Evolutionary conservation across 2,797 vertebrate genomes (phyloP), one percentile per base, ranked within the genome.

Genomic region (Acanthornis magna): DNA sequence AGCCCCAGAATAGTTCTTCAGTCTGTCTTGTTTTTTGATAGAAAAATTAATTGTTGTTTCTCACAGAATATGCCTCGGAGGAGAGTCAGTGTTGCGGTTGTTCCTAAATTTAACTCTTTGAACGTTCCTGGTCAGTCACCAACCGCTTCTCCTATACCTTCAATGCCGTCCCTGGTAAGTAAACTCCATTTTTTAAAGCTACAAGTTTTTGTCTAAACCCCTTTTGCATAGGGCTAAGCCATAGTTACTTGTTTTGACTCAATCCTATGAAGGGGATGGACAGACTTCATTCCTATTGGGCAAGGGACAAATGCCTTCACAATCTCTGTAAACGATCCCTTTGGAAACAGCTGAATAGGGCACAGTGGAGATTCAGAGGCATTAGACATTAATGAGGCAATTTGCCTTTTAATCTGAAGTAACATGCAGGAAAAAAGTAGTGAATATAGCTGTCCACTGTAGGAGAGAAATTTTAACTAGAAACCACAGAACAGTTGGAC

Each of bases 71-170:
- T 99, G 98, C 99, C 99, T 81, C 98, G 99, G 58, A 98, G 99
- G 42, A 98, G 99, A 97, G 99, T 99, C 97, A 99, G 99, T 53
- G 99, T 99, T 54, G 99, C 99, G 0, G 99, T 99, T 89, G 99
- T 99, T 93, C 99, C 99, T 16, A 99, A 99, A 96, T 99, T 99
- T 97, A 99, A 99, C 97, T 98, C 99, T 77, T 97, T 99, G 92
- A 99, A 98, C 88, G 98, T 99, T 93, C 98, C 99, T 15, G 98
- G 99, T 94, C 99, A 99, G 94, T 97, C 97, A 76, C 96, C 98
- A 70, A 95, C 96, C 65, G 95, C 97, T 82, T 97, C 98, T 9
- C 94, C 98, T 50, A 75, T 98, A 61, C 93, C 98, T 85, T 95
- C 98, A 91, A 97, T 99, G 97, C 98, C 98, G 91, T 97, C 97